A percentile compares a stretch with the other conserved stretches of the same genome.
Conservation (phyloP, 1,140 invertebrate genomes). For the Hyposmocoma kahamanoa region DNA sequence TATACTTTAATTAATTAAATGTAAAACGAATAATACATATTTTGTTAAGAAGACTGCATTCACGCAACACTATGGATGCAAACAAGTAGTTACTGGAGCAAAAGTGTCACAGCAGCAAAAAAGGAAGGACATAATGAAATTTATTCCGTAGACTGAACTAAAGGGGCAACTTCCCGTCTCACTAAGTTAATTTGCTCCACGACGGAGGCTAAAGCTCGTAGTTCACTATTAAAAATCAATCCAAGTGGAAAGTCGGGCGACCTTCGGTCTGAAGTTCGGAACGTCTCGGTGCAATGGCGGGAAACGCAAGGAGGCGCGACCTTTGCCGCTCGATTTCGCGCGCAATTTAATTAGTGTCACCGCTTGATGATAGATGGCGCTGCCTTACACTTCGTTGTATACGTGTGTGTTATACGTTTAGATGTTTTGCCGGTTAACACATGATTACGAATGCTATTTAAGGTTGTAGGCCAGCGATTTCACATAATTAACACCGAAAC, state of each 20-base stretch:
- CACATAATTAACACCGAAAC: too few relatives aligned
- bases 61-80: too few relatives aligned
- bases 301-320: slow-evolving; percentile 59
- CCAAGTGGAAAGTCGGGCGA: slow-evolving; percentile 52
- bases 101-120: slow-evolving; percentile 6
- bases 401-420: too few relatives aligned
- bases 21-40: too few relatives aligned
- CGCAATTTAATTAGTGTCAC: slow-evolving; percentile 51
- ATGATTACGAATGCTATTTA: too few relatives aligned
- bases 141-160: slow-evolving; percentile 26
- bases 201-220: slow-evolving; percentile 56
- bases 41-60: too few relatives aligned
- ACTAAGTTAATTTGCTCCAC: slow-evolving; percentile 60
- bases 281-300: slow-evolving; percentile 62
- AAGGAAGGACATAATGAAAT: slow-evolving; percentile 11
- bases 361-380: slow-evolving; percentile 53
- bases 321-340: slow-evolving; percentile 64
- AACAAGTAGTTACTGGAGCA: too few relatives aligned
- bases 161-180: slow-evolving; percentile 45
- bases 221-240: slow-evolving; percentile 70
- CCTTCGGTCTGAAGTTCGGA: slow-evolving; percentile 45
- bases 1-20: too few relatives aligned
- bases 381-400: too few relatives aligned
- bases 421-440: too few relatives aligned
- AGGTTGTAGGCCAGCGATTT: too few relatives aligned